phyloP scores from a whole-genome alignment of 2,113 vertebrate genomes.

The Semnornis frantzii region DNA sequence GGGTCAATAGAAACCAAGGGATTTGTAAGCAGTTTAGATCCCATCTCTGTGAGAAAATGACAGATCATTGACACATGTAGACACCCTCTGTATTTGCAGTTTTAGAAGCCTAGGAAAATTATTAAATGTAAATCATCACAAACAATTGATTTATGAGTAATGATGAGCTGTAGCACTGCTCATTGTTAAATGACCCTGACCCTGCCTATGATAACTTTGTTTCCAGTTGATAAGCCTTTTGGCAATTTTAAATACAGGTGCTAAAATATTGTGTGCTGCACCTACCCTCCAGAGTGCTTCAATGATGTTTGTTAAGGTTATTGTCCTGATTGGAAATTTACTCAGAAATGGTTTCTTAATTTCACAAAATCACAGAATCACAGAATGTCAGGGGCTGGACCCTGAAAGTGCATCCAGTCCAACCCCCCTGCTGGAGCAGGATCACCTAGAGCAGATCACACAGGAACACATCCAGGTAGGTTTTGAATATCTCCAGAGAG shows the following conservation, averaged over 20 bases:
- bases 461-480: too few relatives aligned
- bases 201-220: background rate
- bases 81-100: background rate
- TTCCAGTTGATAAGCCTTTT: background rate
- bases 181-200: background rate
- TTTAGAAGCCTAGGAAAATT: background rate
- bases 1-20: slow-evolving; percentile 14
- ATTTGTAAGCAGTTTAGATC: slow-evolving; percentile 38
- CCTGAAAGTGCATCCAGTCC: too few relatives aligned
- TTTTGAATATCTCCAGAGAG: too few relatives aligned
- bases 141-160: background rate
- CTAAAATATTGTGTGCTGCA: background rate
- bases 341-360: background rate
- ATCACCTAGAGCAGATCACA: too few relatives aligned
- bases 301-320: background rate
- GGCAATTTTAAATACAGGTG: background rate
- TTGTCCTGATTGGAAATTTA: background rate
- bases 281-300: background rate
- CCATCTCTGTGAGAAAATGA: slow-evolving; percentile 27
- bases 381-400: too few relatives aligned
- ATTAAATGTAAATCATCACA: background rate
- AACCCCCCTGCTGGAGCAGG: too few relatives aligned
- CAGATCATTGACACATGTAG: background rate
- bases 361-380: background rate
- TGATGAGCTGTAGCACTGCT: background rate